Conservation (phyloP, 2,797 vertebrate species). For the Siniperca scherzeri region DNA sequence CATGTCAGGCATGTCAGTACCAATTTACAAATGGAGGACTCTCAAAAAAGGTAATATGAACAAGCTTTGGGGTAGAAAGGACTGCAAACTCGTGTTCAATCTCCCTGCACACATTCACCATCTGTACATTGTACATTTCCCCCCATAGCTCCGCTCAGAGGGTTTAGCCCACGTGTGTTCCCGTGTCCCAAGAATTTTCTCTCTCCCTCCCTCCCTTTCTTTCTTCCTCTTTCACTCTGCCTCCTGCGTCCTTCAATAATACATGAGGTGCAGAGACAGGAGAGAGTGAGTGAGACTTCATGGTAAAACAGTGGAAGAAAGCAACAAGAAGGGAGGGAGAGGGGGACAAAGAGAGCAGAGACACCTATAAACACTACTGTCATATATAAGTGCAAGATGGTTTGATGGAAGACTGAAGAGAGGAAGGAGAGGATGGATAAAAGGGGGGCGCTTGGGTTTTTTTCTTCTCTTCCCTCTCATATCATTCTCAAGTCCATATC, state of each 20-base stretch:
- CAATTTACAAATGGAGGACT: slow-evolving; percentile 81
- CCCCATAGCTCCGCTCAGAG: slow-evolving; percentile 26
- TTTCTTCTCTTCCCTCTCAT: slow-evolving; percentile 68
- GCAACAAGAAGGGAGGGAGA: slow-evolving; percentile 54
- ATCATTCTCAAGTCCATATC: slow-evolving; percentile 75
- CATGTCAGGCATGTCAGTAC: slow-evolving; percentile 66
- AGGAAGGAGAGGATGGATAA: slow-evolving; percentile 65
- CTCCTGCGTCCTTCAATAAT: slow-evolving; percentile 73
- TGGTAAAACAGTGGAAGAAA: slow-evolving; percentile 59
- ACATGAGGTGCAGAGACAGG: slow-evolving; percentile 74
- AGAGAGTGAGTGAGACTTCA: slow-evolving; percentile 64
- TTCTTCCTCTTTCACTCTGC: slow-evolving; percentile 47
- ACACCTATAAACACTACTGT: slow-evolving; percentile 72
- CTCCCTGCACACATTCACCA: slow-evolving; percentile 47
- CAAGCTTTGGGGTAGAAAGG: slow-evolving; percentile 74
- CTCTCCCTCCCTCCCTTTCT: slow-evolving; percentile 46
- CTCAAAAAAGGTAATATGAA: slow-evolving; percentile 75
- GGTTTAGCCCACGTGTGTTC: slow-evolving; percentile 36
- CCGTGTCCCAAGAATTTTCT: slow-evolving; percentile 44
- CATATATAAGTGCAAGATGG: slow-evolving; percentile 77
- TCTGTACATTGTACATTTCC: slow-evolving; percentile 31
- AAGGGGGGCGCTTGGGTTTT: slow-evolving; percentile 61
- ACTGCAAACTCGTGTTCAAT: slow-evolving; percentile 59
- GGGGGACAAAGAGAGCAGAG: slow-evolving; percentile 50
- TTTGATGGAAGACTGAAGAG: slow-evolving; percentile 79